A percentile compares a stretch with the other conserved stretches of the same genome.
These are phyloP conservation scores for Scrobipalpa atriplicella DNA, from an alignment of 2,888 invertebrate species.

Conservation along the genomic window DNA sequence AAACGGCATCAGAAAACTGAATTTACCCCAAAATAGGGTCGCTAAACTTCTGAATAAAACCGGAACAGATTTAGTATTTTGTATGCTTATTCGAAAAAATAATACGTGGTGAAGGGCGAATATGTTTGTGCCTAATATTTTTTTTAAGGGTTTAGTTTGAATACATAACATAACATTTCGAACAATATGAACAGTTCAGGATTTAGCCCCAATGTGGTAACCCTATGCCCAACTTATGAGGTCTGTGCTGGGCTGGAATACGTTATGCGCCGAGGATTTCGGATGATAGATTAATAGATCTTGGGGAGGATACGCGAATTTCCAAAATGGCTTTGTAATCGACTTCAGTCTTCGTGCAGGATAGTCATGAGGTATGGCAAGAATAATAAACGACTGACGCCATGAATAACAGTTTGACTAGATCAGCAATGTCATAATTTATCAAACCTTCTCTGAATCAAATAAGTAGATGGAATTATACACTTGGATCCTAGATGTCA, in stretches of 20 bases:
- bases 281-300: conserved; percentile 26
- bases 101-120: too few species aligned
- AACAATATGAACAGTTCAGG: not conserved
- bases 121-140: too few species aligned
- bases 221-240: conserved; percentile 4
- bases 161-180: not conserved
- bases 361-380: not conserved
- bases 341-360: conserved; percentile 1
- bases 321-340: conserved; percentile 22
- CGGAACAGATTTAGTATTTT: not conserved
- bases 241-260: conserved; percentile 22
- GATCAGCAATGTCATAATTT: too few species aligned
- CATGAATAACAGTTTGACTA: not conserved
- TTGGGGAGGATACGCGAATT: conserved; percentile 1
- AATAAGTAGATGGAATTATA: too few species aligned
- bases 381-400: not conserved
- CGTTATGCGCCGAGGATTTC: conserved; percentile 21
- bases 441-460: too few species aligned
- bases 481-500: too few species aligned
- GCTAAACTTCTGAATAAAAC: conserved; percentile 2
- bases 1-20: conserved; percentile 23
- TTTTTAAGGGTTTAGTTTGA: not conserved
- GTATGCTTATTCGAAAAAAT: not conserved
- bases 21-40: conserved; percentile 12
- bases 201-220: not conserved